These are phyloP conservation scores for Amphimedon queenslandica DNA, from an alignment of 37 sponge, comb jelly and placozoan species.

Conservation along the genomic window DNA sequence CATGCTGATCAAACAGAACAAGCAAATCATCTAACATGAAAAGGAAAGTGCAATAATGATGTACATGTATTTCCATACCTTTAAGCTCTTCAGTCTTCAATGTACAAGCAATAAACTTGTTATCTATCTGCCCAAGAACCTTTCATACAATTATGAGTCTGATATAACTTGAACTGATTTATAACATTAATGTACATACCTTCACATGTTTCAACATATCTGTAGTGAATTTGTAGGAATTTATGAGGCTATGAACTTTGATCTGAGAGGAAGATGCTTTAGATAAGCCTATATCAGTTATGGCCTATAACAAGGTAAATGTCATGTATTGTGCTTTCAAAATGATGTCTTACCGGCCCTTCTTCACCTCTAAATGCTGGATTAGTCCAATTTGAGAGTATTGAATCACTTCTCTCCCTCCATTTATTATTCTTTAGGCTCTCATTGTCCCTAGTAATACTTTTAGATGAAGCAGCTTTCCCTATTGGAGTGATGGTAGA, in stretches of 20 bases:
- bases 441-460: too few relatives aligned
- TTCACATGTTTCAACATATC: conserved; percentile 51
- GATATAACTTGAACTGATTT: neutral
- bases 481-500: too few relatives aligned
- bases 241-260: conserved; percentile 32
- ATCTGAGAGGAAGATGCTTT: neutral
- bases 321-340: neutral
- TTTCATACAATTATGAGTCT: conserved; percentile 20
- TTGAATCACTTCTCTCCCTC: neutral
- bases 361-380: conserved; percentile 12
- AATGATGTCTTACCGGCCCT: too few relatives aligned
- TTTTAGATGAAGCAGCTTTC: too few relatives aligned
- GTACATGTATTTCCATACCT: neutral
- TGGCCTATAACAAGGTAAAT: neutral
- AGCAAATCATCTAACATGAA: conserved; percentile 43
- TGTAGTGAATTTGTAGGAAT: conserved; percentile 63
- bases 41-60: neutral
- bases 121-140: conserved; percentile 91
- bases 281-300: neutral
- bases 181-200: conserved; percentile 21
- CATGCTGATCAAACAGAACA: conserved; percentile 97
- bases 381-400: conserved; percentile 14
- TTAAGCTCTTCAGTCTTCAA: conserved; percentile 8
- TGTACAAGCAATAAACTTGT: conserved; percentile 92
- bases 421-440: neutral